phyloP scores from a whole-genome alignment of 2,888 invertebrate genomes.

The Eugnorisma glareosa region DNA sequence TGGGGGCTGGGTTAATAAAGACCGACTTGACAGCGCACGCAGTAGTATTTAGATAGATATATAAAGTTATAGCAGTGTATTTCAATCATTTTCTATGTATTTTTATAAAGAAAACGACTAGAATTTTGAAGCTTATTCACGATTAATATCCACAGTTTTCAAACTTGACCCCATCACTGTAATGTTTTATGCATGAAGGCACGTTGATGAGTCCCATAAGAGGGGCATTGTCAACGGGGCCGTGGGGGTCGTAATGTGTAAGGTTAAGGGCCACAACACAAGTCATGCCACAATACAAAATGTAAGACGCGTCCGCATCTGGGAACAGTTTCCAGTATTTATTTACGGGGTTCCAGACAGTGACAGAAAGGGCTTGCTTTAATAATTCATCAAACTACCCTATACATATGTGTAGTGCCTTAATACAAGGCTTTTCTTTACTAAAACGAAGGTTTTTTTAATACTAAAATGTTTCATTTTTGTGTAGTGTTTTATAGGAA shows the following conservation, averaged over 20 bases:
- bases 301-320: constrained; percentile 1
- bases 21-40: neutral
- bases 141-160: neutral
- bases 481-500: neutral
- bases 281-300: constrained; percentile 27
- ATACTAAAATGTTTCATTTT: neutral
- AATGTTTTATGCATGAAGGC: neutral
- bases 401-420: neutral
- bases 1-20: constrained; percentile 3
- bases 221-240: constrained; percentile 1
- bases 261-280: constrained; percentile 9
- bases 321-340: neutral
- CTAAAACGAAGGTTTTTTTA: too few relatives aligned
- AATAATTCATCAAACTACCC: constrained; percentile 19
- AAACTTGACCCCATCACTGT: neutral
- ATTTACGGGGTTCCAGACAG: constrained; percentile 5
- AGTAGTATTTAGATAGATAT: neutral
- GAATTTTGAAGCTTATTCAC: neutral
- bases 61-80: neutral
- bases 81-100: neutral
- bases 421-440: neutral
- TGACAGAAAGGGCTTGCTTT: neutral
- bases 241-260: constrained; percentile 10
- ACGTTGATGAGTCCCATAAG: constrained; percentile 9
- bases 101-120: neutral